Percentiles rank a stretch among this genome's conserved stretches.
These are phyloP conservation scores for Panorpa germanica DNA, from an alignment of 2,888 invertebrate genomes.

Conservation along the genomic window DNA sequence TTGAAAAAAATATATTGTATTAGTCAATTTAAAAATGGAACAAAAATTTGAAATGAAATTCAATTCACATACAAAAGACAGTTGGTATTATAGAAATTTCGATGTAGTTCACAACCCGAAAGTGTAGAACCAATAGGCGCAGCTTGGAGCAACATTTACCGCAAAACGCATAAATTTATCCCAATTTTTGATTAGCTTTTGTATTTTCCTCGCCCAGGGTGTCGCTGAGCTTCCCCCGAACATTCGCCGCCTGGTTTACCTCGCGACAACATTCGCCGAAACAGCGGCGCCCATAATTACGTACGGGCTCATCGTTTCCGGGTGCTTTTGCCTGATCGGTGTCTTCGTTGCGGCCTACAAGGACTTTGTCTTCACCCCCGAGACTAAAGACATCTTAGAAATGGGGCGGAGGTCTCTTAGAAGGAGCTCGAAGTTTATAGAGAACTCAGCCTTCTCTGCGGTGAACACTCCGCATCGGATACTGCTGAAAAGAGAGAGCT, in stretches of 20 bases:
- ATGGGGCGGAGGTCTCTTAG: slow-evolving; percentile 52
- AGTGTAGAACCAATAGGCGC: too few relatives aligned
- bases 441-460: too few relatives aligned
- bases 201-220: slow-evolving; percentile 30
- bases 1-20: neutral
- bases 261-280: slow-evolving; percentile 62
- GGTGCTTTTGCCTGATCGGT: slow-evolving; percentile 39
- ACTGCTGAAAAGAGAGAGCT: slow-evolving; percentile 36
- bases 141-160: too few relatives aligned
- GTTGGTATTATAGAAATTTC: too few relatives aligned
- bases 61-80: too few relatives aligned
- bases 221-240: slow-evolving; percentile 58
- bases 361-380: slow-evolving; percentile 45
- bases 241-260: slow-evolving; percentile 64
- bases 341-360: slow-evolving; percentile 59
- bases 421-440: slow-evolving; percentile 39
- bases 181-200: too few relatives aligned
- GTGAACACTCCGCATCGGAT: slow-evolving; percentile 37
- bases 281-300: slow-evolving; percentile 46
- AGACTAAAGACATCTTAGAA: slow-evolving; percentile 54
- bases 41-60: too few relatives aligned
- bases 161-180: too few relatives aligned
- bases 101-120: too few relatives aligned
- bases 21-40: too few relatives aligned
- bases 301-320: slow-evolving; percentile 52